phyloP scores from a whole-genome alignment of 1,140 invertebrate genomes.

The Zaprionus lachaisei region DNA sequence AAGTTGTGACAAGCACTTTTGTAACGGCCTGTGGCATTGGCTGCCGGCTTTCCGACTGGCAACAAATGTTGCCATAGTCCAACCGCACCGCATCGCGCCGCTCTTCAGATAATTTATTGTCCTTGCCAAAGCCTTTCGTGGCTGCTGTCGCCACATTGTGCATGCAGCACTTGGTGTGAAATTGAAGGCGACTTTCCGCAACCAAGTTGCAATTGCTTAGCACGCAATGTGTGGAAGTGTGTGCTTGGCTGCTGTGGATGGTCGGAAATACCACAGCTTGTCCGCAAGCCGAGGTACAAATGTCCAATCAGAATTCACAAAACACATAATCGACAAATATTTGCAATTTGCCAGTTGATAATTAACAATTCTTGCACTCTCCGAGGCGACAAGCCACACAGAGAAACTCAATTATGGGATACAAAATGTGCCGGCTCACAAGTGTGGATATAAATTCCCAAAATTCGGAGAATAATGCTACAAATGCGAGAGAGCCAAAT shows the following conservation, averaged over 20 bases:
- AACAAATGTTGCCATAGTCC: constrained; percentile 24
- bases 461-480: constrained; percentile 1
- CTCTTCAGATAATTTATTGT: constrained; percentile 38
- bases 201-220: constrained; percentile 1
- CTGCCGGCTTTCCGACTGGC: constrained; percentile 6
- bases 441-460: neutral
- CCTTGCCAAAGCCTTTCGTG: constrained; percentile 1
- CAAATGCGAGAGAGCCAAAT: neutral
- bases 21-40: constrained; percentile 44
- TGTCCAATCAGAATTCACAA: constrained; percentile 31
- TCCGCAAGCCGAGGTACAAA: neutral
- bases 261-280: constrained; percentile 18
- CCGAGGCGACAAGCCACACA: neutral
- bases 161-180: constrained; percentile 19
- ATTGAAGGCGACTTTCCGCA: constrained; percentile 2
- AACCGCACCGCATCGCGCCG: constrained; percentile 13
- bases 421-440: constrained; percentile 2
- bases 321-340: constrained; percentile 38
- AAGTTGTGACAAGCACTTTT: constrained; percentile 43
- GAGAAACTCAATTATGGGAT: constrained; percentile 27
- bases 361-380: constrained; percentile 29
- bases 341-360: constrained; percentile 31
- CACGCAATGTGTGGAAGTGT: neutral
- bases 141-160: constrained; percentile 23
- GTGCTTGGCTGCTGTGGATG: constrained; percentile 6